A percentile compares a stretch with the other conserved stretches of the same genome.
phyloP scores from a whole-genome alignment of 2,888 invertebrate genomes.

The Exocentrus adspersus region DNA sequence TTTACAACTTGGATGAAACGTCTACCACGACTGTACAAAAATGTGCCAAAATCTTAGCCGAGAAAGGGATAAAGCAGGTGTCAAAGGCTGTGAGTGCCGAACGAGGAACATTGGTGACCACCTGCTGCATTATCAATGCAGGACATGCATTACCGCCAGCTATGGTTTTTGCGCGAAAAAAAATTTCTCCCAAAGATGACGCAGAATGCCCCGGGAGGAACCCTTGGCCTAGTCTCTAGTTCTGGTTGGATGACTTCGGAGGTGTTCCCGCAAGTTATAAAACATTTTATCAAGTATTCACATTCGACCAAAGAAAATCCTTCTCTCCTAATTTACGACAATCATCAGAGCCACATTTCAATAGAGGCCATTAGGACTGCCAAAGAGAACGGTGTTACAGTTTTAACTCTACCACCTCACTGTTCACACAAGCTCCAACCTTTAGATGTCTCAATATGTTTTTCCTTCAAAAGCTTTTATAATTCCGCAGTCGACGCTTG shows the following conservation, averaged over 20 bases:
- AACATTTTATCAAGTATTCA: neutral
- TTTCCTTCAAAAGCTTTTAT: neutral
- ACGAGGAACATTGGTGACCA: too few species aligned
- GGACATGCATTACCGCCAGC: too few species aligned
- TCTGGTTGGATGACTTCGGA: constrained; percentile 1
- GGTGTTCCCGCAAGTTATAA: neutral
- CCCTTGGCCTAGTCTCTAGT: neutral
- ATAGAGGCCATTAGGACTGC: neutral
- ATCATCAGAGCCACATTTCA: constrained; percentile 1
- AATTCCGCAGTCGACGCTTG: too few species aligned
- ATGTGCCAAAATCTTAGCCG: too few species aligned
- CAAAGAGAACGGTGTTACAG: neutral
- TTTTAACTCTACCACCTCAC: neutral
- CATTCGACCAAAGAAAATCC: constrained; percentile 3
- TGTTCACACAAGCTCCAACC: neutral
- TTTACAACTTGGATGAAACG: too few species aligned
- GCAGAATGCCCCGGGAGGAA: neutral
- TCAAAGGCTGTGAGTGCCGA: too few species aligned
- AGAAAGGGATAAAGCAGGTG: too few species aligned
- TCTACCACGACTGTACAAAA: too few species aligned
- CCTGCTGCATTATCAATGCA: too few species aligned
- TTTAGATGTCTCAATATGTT: neutral
- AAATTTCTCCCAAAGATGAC: too few species aligned
- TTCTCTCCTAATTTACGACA: neutral
- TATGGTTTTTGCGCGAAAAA: too few species aligned